These are phyloP conservation scores for Paramormyrops kingsleyae DNA, from an alignment of 2,113 vertebrate genomes.

Conservation along the genomic window DNA sequence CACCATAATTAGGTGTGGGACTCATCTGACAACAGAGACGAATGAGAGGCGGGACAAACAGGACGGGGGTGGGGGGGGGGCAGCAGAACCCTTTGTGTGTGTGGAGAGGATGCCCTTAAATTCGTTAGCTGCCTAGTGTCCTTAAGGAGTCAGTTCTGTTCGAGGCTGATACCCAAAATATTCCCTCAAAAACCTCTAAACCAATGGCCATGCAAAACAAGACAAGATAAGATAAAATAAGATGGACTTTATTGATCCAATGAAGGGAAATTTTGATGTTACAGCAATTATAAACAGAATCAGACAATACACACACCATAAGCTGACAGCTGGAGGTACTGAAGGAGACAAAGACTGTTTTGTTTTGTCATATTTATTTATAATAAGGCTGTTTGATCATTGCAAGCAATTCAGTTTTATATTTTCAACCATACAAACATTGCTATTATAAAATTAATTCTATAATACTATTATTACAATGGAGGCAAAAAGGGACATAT, in stretches of 20 bases:
- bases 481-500: background rate
- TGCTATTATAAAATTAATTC: background rate
- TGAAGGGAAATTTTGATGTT: background rate
- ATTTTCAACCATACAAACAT: background rate
- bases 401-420: background rate
- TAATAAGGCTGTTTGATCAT: background rate
- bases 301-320: background rate
- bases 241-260: background rate
- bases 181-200: background rate
- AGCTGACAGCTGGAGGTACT: background rate
- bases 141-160: background rate
- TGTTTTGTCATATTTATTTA: background rate
- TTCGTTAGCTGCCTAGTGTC: background rate
- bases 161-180: background rate
- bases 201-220: background rate
- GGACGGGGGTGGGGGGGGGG: background rate
- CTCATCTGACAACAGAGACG: conserved; percentile 1
- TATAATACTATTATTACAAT: background rate
- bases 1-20: background rate
- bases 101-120: background rate
- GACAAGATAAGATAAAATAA: background rate
- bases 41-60: background rate
- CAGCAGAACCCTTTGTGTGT: background rate
- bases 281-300: background rate
- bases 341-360: background rate